Conservation (phyloP, 2,888 invertebrate species). For the Diplazon laetatorius region DNA sequence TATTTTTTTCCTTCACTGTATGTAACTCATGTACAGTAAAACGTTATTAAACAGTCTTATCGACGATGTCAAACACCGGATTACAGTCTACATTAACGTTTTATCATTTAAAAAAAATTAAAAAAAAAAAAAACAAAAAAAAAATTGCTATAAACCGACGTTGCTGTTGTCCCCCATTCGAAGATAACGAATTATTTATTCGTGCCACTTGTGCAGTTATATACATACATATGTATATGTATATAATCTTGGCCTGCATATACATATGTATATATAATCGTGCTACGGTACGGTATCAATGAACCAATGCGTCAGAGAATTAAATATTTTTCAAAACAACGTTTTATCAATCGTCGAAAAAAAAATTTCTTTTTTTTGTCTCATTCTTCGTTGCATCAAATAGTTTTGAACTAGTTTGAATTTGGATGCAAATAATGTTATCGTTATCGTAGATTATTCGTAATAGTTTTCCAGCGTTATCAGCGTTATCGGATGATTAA, state of each 20-base stretch:
- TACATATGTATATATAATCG: too few species aligned
- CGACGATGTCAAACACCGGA: not conserved
- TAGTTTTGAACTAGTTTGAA: not conserved
- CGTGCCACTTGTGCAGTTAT: not conserved
- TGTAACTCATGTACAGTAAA: not conserved
- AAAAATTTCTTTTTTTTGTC: too few species aligned
- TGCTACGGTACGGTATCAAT: not conserved
- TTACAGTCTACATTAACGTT: constrained; percentile 1
- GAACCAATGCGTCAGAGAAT: not conserved
- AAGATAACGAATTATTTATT: not conserved
- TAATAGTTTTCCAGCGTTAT: not conserved
- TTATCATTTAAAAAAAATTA: not conserved
- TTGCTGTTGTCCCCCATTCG: not conserved
- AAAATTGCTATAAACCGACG: not conserved
- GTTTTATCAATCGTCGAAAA: too few species aligned
- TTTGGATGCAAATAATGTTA: not conserved
- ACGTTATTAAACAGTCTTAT: not conserved
- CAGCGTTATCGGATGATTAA: not conserved
- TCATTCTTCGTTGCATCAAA: too few species aligned
- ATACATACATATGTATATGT: too few species aligned
- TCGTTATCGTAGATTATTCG: not conserved
- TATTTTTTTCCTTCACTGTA: not conserved
- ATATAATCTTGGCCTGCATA: not conserved
- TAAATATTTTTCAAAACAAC: too few species aligned
- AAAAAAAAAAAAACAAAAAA: not conserved